Percentiles rank a stretch among this genome's conserved stretches.
phyloP scores from a whole-genome alignment of 2,113 vertebrate species.

The Embiotoca jacksoni region DNA sequence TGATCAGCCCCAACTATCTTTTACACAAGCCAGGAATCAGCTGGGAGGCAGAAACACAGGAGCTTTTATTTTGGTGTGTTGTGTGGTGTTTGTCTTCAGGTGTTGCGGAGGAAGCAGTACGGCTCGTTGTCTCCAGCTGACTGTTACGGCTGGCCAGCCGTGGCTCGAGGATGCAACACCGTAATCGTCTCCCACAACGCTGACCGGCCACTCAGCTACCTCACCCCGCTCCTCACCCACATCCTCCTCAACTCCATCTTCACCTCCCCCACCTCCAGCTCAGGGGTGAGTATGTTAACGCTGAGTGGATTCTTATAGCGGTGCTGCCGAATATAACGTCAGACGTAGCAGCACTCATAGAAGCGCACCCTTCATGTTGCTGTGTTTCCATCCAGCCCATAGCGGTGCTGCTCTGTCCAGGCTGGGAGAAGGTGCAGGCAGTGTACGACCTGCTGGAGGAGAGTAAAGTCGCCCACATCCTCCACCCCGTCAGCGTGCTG shows the following conservation, averaged over 20 bases:
- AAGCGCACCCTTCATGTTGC: not conserved
- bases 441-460: conserved; percentile 86
- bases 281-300: conserved; percentile 83
- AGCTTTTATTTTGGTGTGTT: too few species aligned
- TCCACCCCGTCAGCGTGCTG: conserved; percentile 84
- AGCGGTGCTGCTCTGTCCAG: conserved; percentile 90
- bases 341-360: too few species aligned
- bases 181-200: conserved; percentile 84
- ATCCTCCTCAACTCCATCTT: conserved; percentile 79
- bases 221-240: conserved; percentile 88
- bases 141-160: conserved; percentile 89
- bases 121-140: conserved; percentile 78
- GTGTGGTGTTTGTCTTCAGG: conserved; percentile 73
- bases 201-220: conserved; percentile 88
- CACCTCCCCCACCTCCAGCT: conserved; percentile 61
- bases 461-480: conserved; percentile 54
- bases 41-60: too few species aligned
- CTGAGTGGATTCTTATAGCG: too few species aligned
- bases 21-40: too few species aligned
- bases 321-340: not conserved
- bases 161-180: conserved; percentile 87
- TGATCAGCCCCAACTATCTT: too few species aligned
- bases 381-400: conserved; percentile 84
- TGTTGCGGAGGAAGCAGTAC: conserved; percentile 78
- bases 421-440: conserved; percentile 90